A percentile compares a stretch with the other conserved stretches of the same genome.
phyloP scores from a whole-genome alignment of 2,113 vertebrate species.

The Pomatostomus ruficeps region DNA sequence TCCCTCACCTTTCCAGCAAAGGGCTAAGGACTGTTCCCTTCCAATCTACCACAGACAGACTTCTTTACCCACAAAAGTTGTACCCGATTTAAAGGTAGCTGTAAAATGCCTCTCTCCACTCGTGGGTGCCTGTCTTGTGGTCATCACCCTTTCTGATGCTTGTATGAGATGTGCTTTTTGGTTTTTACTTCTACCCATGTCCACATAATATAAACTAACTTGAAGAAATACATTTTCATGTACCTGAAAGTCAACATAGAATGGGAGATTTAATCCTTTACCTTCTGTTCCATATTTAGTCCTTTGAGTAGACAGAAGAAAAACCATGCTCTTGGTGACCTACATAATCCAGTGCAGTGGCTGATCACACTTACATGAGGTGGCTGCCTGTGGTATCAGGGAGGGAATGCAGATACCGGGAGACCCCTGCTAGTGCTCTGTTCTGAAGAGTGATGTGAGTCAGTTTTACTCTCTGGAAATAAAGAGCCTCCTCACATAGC shows the following conservation, averaged over 20 bases:
- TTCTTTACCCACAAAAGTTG: background rate
- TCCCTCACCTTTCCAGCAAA: background rate
- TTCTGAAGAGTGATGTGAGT: background rate
- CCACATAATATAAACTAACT: background rate
- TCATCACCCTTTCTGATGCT: background rate
- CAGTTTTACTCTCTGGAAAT: background rate
- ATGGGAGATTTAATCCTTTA: background rate
- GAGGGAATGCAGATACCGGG: fast-evolving
- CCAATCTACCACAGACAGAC: background rate
- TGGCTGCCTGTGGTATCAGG: background rate
- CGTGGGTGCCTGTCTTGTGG: fast-evolving
- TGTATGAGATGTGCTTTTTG: background rate
- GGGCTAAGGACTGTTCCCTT: background rate
- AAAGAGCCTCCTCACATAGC: background rate
- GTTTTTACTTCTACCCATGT: background rate
- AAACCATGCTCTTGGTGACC: background rate
- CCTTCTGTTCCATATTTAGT: background rate
- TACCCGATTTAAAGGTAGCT: background rate
- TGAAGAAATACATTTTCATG: background rate
- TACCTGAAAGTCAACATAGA: background rate
- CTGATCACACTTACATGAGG: background rate
- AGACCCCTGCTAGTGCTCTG: background rate
- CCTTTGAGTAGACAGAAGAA: background rate
- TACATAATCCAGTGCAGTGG: background rate
- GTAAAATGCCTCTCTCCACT: background rate